Evolutionary conservation across 2,113 vertebrate species (phyloP).

Genomic region (Gallinago undulata): DNA sequence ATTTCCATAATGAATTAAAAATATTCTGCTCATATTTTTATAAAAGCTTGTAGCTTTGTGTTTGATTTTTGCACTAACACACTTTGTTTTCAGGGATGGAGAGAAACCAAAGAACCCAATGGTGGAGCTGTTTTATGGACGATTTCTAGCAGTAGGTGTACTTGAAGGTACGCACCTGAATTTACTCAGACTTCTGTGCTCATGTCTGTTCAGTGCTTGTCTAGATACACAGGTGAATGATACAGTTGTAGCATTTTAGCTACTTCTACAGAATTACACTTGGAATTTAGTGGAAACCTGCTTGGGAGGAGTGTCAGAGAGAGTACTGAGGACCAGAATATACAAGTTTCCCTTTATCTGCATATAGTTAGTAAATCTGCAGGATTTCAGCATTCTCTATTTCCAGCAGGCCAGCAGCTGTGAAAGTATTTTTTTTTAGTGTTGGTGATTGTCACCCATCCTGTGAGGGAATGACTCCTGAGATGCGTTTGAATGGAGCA

Average conservation of each 20-base stretch:
- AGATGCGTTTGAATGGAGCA: not conserved
- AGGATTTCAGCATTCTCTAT: not conserved
- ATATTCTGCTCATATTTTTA: not conserved
- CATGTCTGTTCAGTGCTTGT: not conserved
- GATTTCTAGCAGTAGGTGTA: constrained; percentile 94
- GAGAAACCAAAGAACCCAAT: constrained; percentile 99
- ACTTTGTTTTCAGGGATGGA: constrained; percentile 81
- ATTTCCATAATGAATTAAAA: not conserved
- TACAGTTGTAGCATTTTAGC: not conserved
- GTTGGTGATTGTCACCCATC: not conserved
- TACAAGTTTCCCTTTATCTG: not conserved
- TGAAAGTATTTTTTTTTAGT: not conserved
- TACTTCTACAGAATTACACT: not conserved
- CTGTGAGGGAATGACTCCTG: not conserved
- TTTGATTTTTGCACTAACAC: not conserved
- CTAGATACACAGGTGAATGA: not conserved
- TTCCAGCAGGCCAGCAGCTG: not conserved
- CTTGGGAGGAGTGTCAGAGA: not conserved
- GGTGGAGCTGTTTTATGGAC: constrained; percentile 97
- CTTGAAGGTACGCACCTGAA: constrained; percentile 87
- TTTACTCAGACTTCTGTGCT: not conserved
- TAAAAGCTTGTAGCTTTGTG: not conserved
- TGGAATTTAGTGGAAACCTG: not conserved
- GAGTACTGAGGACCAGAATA: not conserved
- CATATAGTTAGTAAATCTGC: not conserved